Conservation (phyloP, 2,888 invertebrate genomes). For the Trachelus tabidus region DNA sequence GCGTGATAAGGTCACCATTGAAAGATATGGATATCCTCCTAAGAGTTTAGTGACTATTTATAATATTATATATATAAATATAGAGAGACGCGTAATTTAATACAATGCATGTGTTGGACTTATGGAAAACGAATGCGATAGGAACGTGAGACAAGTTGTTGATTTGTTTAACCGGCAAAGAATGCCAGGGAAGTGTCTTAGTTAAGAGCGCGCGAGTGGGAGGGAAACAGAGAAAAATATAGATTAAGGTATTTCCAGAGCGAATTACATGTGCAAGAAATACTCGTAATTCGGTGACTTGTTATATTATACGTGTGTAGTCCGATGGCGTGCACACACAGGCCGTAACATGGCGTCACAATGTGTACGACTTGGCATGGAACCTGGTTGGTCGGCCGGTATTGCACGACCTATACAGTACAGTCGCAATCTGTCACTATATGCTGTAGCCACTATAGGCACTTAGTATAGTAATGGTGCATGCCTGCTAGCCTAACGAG, state of each 20-base stretch:
- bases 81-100: not conserved
- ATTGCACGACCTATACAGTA: too few relatives aligned
- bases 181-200: too few relatives aligned
- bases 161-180: not conserved
- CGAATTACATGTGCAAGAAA: constrained; percentile 1
- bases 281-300: not conserved
- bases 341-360: too few relatives aligned
- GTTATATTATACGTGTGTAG: too few relatives aligned
- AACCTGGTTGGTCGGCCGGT: too few relatives aligned
- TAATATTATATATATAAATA: not conserved
- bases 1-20: too few relatives aligned
- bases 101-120: not conserved
- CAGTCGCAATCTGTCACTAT: too few relatives aligned
- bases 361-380: too few relatives aligned
- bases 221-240: not conserved
- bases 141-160: not conserved
- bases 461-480: too few relatives aligned
- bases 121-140: not conserved
- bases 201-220: not conserved
- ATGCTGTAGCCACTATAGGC: too few relatives aligned
- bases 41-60: not conserved
- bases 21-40: not conserved
- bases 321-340: too few relatives aligned
- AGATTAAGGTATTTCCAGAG: not conserved
- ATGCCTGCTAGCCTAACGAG: too few relatives aligned